Evolutionary conservation across 2,797 vertebrate species (phyloP), one percentile per base, ranked within the genome.

Genomic region (Esox lucius): DNA sequence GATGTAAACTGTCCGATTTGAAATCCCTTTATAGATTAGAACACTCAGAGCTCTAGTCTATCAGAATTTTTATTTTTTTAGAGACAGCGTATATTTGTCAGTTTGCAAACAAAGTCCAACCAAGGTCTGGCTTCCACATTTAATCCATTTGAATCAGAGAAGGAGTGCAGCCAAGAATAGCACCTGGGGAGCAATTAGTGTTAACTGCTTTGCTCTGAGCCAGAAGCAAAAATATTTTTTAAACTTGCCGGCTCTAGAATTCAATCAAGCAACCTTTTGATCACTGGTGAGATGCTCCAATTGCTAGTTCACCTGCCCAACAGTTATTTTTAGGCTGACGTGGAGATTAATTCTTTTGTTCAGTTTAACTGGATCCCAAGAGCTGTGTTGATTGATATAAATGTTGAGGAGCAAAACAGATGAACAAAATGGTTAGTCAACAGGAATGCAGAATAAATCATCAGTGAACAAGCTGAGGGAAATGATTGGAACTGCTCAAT

Each of bases 1-100:
- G 16, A n/a, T 28, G 16, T 67, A 61, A 51, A 49, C 16, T 22
- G 5, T 46, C 28, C 24, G 61, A 66, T 66, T n/a, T 49, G 11
- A 73, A 46, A 65, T 11, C 5, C 42, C 53, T 19, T 51, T 72
- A 65, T 46, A 73, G 28, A 31, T 73, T 73, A 68, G 4, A 35
- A 39, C 12, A 13, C 33, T n/a, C 66, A 35, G 19, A 16, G 2
- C 33, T 9, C 28, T 22, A 39, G 28, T 39, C 9, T 19, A 35
- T 39, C 19, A 67, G 67, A 39, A n/a, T n/a, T n/a, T n/a, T n/a
- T n/a, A n/a, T n/a, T n/a, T 61, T 11, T 61, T 61, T 5, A 61
- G 22, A 61, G 56, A 26, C n/a, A 11, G 22, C 22, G 56, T 61
- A 24, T 24, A 24, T 61, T 61, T 24, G 22, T 61, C 22, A 46